Evolutionary conservation across 2,797 vertebrate genomes (phyloP).

Genomic region (Danionella dracula): DNA sequence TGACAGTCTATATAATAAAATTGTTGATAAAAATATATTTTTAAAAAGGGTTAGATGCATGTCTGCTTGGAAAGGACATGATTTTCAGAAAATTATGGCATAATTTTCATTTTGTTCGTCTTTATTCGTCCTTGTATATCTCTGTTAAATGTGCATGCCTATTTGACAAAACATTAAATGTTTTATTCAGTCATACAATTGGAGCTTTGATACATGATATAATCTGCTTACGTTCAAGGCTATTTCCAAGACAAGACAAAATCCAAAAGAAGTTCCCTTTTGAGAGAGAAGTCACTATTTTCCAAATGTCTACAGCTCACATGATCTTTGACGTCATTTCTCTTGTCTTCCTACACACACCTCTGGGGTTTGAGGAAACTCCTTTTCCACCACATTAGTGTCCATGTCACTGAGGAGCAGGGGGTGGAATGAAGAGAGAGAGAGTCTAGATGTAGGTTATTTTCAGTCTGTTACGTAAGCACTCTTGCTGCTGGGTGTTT

Average conservation of each 20-base stretch:
- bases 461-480: slow-evolving; percentile 35
- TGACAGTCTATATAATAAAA: no score
- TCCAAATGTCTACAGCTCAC: background rate
- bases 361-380: slow-evolving; percentile 37
- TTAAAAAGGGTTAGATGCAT: no score
- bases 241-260: no score
- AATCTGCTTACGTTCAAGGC: no score
- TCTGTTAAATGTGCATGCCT: slow-evolving; percentile 19
- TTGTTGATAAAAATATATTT: no score
- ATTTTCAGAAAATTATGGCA: background rate
- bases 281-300: no score
- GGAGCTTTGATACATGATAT: no score
- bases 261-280: no score
- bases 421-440: background rate
- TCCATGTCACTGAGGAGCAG: slow-evolving; percentile 16
- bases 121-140: background rate
- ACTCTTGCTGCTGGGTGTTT: slow-evolving; percentile 34
- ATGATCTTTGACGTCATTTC: slow-evolving; percentile 1
- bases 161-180: background rate
- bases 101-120: slow-evolving; percentile 1
- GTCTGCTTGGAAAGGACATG: background rate
- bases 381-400: slow-evolving; percentile 37
- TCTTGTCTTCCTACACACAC: slow-evolving; percentile 14
- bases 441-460: slow-evolving; percentile 22
- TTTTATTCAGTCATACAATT: no score